Evolutionary conservation across 1,140 invertebrate genomes (phyloP), one percentile per base, ranked within the genome.

Genomic region (Nasonia giraulti): DNA sequence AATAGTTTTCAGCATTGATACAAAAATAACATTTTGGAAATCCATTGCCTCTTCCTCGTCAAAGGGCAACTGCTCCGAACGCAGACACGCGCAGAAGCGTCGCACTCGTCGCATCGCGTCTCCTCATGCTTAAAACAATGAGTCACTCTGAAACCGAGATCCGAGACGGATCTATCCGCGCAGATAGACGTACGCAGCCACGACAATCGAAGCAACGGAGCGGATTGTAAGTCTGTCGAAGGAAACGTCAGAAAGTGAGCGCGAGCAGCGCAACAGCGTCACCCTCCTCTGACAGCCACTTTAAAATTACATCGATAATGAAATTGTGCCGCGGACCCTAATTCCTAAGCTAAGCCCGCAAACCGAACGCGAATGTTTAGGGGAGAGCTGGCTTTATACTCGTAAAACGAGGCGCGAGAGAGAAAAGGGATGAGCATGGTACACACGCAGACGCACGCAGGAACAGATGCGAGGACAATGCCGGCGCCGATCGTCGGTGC

Each of bases 301-400:
- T 91, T 91, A 91, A 91, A 91, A 91, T 91, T 91, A 91, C 88
- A 91, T 89, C 89, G 91, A 91, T 91, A 91, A 91, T 91, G 91
- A 91, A 91, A 91, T 91, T 90, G 90, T 87, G 75, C 84, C 73
- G 75, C 87, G 85, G 78, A 83, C 88, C 82, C 85, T 89, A 89
- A 90, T 90, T 89, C 87, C 89, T 89, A 89, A 88, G 87, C 88
- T 87, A 87, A 89, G 87, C 88, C 88, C 83, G 87, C 89, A 86
- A 78, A 81, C 85, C 83, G 6, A 40, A 62, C 55, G 17, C 55
- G 68, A 27, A 71, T 7, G 14, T 75, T 20, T 10, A 44, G 12
- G n/a, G 75, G 23, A 27, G n/a, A n/a, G n/a, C 44, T 77, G 8
- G 47, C 20, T 33, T 12, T 50, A 23, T 20, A 23, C 75, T 77